phyloP scores from a whole-genome alignment of 1,140 invertebrate species.

The Dendroctonus ponderosae region DNA sequence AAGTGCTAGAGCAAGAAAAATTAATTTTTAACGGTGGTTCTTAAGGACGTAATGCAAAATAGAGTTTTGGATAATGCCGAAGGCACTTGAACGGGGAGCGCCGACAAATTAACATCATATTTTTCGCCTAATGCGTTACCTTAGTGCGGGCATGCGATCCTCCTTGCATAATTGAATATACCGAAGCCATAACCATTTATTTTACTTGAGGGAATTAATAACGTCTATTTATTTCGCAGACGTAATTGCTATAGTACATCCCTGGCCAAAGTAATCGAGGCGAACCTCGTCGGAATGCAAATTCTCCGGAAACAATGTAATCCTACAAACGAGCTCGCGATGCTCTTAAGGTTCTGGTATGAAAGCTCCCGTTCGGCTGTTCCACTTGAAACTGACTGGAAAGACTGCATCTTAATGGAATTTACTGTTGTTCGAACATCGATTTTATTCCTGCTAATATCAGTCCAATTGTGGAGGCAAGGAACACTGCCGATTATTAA shows the following conservation, averaged over 20 bases:
- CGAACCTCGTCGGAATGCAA: slow-evolving; percentile 30
- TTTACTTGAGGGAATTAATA: slow-evolving; percentile 18
- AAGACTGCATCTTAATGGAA: neutral
- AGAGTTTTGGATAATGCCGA: too few relatives aligned
- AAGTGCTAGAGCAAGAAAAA: too few relatives aligned
- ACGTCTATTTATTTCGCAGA: slow-evolving; percentile 23
- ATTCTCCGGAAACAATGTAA: slow-evolving; percentile 29
- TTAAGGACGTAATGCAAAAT: too few relatives aligned
- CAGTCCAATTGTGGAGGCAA: neutral
- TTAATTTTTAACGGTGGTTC: too few relatives aligned
- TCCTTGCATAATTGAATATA: slow-evolving; percentile 15
- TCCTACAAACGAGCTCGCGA: slow-evolving; percentile 24
- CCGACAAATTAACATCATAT: too few relatives aligned
- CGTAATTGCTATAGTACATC: slow-evolving; percentile 30
- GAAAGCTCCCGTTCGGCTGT: slow-evolving; percentile 7
- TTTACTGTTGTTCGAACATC: neutral
- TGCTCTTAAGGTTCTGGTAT: slow-evolving; percentile 7
- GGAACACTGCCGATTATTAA: neutral
- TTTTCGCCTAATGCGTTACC: too few relatives aligned
- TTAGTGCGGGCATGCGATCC: neutral
- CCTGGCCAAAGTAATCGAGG: slow-evolving; percentile 27
- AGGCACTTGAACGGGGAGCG: too few relatives aligned
- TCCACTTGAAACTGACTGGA: neutral
- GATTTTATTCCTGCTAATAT: neutral
- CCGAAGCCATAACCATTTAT: slow-evolving; percentile 16